phyloP scores from a whole-genome alignment of 2,113 vertebrate species.

The Spea bombifrons region DNA sequence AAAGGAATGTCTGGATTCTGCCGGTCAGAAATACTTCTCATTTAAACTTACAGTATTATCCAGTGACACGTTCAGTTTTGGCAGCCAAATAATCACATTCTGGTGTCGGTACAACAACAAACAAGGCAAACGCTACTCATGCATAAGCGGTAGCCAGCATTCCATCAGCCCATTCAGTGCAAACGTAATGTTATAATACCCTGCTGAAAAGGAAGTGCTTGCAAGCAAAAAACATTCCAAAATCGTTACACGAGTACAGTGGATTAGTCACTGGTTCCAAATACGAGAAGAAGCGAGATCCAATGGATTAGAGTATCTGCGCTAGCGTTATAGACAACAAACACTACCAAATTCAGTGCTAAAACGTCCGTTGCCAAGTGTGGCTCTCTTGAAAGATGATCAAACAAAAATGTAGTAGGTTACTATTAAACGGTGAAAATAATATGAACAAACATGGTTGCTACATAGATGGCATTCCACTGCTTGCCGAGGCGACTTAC shows the following conservation, averaged over 20 bases:
- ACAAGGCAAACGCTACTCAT: conserved; percentile 40
- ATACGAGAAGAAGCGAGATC: conserved; percentile 18
- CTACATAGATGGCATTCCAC: too few species aligned
- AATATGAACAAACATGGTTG: too few species aligned
- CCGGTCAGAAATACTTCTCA: conserved; percentile 19
- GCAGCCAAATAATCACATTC: conserved; percentile 29
- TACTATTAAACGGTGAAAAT: too few species aligned
- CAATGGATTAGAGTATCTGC: conserved; percentile 16
- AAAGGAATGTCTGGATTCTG: conserved; percentile 30
- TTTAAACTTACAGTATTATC: conserved; percentile 16
- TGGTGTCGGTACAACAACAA: conserved; percentile 29
- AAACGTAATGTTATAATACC: conserved; percentile 39
- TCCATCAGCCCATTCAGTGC: conserved; percentile 38
- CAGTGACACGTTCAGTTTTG: conserved; percentile 13
- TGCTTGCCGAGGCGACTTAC: too few species aligned
- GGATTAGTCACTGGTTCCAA: conserved; percentile 32
- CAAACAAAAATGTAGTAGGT: too few species aligned
- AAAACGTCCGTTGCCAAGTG: too few species aligned
- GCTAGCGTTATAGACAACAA: not conserved
- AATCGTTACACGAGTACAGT: conserved; percentile 3
- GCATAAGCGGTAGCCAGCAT: conserved; percentile 36
- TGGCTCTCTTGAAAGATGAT: too few species aligned
- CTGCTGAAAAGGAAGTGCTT: conserved; percentile 42
- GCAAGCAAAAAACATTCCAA: conserved; percentile 43
- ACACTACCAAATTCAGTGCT: not conserved